Conservation (phyloP, 2,797 vertebrate genomes). For the Prionace glauca region DNA sequence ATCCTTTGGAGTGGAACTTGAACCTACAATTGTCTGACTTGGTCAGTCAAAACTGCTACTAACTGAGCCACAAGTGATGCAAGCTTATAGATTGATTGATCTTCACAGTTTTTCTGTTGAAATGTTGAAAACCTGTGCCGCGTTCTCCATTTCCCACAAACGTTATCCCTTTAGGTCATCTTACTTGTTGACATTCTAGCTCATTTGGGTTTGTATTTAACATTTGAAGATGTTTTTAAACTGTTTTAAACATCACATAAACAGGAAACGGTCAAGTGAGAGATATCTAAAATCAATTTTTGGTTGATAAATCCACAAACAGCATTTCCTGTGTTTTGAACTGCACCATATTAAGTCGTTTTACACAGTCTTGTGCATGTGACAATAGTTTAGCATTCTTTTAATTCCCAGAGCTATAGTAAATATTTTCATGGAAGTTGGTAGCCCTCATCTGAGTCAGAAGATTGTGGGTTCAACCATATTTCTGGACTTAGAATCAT, state of each 20-base stretch:
- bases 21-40: background rate
- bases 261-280: constrained; percentile 30
- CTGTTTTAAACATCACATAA: background rate
- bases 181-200: background rate
- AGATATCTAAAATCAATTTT: background rate
- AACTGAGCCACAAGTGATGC: background rate
- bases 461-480: background rate
- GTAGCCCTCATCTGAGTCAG: background rate
- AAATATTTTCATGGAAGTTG: background rate
- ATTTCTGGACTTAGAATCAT: background rate
- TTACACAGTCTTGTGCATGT: background rate
- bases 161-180: background rate
- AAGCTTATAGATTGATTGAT: background rate
- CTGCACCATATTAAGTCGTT: background rate
- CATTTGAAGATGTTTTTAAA: background rate
- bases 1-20: background rate
- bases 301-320: background rate
- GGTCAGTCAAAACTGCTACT: background rate
- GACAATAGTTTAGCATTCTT: background rate
- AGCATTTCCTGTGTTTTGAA: background rate
- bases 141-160: background rate
- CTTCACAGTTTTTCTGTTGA: background rate
- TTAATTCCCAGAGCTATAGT: background rate
- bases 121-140: background rate
- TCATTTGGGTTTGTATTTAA: background rate